Evolutionary conservation across 2,113 vertebrate genomes (phyloP), one percentile per base, ranked within the genome.

Genomic region (Oenanthe melanoleuca): DNA sequence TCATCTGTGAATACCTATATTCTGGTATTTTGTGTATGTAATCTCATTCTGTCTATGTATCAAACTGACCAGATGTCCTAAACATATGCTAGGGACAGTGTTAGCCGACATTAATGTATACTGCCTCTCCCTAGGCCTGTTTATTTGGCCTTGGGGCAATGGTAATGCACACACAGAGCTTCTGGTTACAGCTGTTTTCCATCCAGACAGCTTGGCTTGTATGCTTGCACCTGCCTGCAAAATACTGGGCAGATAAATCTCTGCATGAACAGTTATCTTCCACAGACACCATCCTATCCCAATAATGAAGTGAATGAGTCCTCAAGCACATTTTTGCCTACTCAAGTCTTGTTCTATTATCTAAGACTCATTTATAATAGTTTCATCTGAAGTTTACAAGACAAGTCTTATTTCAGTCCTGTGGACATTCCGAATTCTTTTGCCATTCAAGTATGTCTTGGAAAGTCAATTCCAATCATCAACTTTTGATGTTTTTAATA

Each of bases 141-240:
- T 95, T 92, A 80, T 91, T 81, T 80, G 69, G 84, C 86, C 89
- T 92, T 34, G 38, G 33, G 92, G 83, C 64, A 71, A 92, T 50
- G 21, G 60, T 95, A 96, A 89, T 78, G 72, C 73, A 81, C 38
- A 63, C 38, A 71, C 34, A 63, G 7, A 81, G 95, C 92, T 96
- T 91, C 92, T 95, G 87, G 80, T 95, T 92, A 91, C 87, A 96
- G 84, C 84, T 96, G 78, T 60, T 94, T 96, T 92, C 69, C 65
- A 87, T 89, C 77, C 87, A 94, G 69, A 78, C 69, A 81, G 65
- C 44, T 87, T 13, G 4, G 52, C 75, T 11, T 47, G 44, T 89
- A n/a, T 3, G 8, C n/a, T 53, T 87, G 73, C 89, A 96, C 87
- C 92, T 95, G 96, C 31, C 69, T 81, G 29, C 38, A 74, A 89